phyloP scores from a whole-genome alignment of 2,797 vertebrate species.

The Dendrocincla fuliginosa region DNA sequence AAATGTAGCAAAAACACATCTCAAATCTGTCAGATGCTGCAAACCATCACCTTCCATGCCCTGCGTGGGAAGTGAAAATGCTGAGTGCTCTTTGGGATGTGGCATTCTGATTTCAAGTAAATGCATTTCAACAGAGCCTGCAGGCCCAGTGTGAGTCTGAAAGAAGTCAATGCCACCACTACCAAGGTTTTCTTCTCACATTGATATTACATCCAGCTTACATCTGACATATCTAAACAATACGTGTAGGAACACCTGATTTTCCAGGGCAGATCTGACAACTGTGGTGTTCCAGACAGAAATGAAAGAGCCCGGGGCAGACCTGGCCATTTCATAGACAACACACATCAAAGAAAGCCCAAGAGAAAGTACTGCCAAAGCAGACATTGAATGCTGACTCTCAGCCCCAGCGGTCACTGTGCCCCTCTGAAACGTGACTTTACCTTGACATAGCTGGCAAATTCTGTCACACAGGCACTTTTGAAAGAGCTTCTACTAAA shows the following conservation, averaged over 20 bases:
- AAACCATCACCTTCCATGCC: not conserved
- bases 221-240: not conserved
- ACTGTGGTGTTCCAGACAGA: not conserved
- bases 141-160: not conserved
- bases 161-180: not conserved
- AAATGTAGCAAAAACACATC: not conserved
- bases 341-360: not conserved
- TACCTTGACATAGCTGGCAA: slow-evolving; percentile 30
- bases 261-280: slow-evolving; percentile 13
- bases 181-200: not conserved
- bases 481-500: slow-evolving; percentile 24
- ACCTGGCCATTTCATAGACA: not conserved
- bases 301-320: not conserved
- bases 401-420: not conserved
- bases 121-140: not conserved
- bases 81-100: not conserved
- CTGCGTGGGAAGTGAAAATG: not conserved
- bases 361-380: not conserved
- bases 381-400: not conserved
- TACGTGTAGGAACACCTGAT: not conserved
- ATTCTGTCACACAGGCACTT: slow-evolving; percentile 47
- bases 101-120: not conserved
- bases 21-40: not conserved
- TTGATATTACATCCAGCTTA: not conserved
- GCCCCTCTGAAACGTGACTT: slow-evolving; percentile 10